Percentiles rank a stretch among this genome's conserved stretches.
These are phyloP conservation scores for Rallus limicola DNA, from an alignment of 2,113 vertebrate genomes.

Conservation along the genomic window DNA sequence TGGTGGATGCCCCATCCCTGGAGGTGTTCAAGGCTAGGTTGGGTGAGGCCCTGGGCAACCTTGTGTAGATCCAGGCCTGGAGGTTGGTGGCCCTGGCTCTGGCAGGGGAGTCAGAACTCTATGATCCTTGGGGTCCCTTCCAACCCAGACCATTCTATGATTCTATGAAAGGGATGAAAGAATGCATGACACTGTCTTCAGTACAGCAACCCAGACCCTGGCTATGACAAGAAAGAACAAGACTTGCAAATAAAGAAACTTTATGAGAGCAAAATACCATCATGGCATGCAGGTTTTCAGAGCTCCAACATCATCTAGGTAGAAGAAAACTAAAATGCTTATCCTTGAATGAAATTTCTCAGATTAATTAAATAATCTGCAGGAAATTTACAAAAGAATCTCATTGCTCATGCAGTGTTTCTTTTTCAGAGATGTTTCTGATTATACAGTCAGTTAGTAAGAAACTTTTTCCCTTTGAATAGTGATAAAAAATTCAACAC, in stretches of 20 bases:
- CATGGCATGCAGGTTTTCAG: neutral
- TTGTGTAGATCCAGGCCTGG: too few relatives aligned
- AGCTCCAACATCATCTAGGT: neutral
- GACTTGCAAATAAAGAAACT: neutral
- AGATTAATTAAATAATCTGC: slow-evolving; percentile 4
- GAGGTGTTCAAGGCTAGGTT: too few relatives aligned
- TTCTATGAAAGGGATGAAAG: neutral
- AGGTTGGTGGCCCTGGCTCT: too few relatives aligned
- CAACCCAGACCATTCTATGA: too few relatives aligned
- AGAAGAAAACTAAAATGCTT: neutral
- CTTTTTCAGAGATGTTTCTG: slow-evolving; percentile 10
- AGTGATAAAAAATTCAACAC: slow-evolving; percentile 52
- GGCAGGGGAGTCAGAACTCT: too few relatives aligned
- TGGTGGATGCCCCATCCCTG: too few relatives aligned
- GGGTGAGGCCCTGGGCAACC: too few relatives aligned
- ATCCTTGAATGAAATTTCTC: neutral
- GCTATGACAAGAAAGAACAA: neutral
- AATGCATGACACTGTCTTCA: neutral
- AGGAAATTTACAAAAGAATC: slow-evolving; percentile 1
- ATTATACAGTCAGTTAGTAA: neutral
- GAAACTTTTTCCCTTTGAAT: neutral
- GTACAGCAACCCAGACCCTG: neutral
- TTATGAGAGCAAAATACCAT: neutral
- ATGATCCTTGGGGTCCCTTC: too few relatives aligned
- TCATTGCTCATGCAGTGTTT: neutral